Conservation (phyloP, 2,113 vertebrate genomes). For the Myrmophylax atrothorax region DNA sequence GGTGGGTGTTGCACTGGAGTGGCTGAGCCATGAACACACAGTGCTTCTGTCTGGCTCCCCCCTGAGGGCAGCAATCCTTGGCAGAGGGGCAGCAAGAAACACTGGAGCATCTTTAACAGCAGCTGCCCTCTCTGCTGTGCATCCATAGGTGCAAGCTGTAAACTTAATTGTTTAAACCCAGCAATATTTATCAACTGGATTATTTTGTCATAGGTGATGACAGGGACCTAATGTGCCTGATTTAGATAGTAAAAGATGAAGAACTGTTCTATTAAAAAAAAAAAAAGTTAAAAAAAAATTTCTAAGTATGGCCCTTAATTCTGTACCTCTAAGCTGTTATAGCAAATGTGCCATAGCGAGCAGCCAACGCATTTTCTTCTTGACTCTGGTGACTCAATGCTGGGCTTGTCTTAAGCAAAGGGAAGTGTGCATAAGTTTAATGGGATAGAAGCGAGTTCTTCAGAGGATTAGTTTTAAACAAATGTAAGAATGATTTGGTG, state of each 20-base stretch:
- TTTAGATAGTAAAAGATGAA: neutral
- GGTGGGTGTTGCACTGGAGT: neutral
- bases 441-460: neutral
- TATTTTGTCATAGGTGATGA: neutral
- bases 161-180: neutral
- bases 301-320: neutral
- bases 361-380: neutral
- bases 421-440: neutral
- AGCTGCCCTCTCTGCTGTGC: neutral
- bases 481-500: neutral
- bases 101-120: rapidly evolving
- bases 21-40: neutral
- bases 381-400: neutral
- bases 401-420: neutral
- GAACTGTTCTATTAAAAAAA: neutral
- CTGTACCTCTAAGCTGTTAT: neutral
- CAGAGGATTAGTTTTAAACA: neutral
- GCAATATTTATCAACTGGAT: neutral
- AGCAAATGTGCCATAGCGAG: neutral
- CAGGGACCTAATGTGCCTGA: neutral
- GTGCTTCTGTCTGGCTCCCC: neutral
- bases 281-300: neutral
- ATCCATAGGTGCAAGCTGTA: neutral
- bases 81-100: neutral
- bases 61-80: neutral